phyloP scores from a whole-genome alignment of 2,797 vertebrate genomes.

The Darevskia nairensis region DNA sequence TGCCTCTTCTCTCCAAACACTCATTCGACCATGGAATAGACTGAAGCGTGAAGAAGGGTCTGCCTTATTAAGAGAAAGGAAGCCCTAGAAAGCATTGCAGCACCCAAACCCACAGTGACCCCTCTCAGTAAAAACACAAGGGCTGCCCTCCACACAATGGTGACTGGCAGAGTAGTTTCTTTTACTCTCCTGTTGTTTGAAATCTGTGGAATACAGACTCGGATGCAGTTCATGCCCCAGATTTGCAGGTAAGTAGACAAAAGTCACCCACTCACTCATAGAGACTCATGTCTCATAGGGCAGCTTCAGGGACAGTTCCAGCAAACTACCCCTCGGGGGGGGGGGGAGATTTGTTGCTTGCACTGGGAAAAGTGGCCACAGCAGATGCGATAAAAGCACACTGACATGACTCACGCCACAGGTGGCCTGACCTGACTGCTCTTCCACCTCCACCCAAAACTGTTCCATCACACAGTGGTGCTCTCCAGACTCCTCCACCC shows the following conservation, averaged over 20 bases:
- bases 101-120: not conserved
- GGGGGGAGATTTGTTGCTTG: not conserved
- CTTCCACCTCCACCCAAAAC: not conserved
- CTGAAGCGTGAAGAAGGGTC: not conserved
- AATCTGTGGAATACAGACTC: not conserved
- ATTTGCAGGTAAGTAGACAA: not conserved
- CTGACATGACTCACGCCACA: not conserved
- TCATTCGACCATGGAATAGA: slow-evolving; percentile 29
- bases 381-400: not conserved
- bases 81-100: not conserved
- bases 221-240: not conserved
- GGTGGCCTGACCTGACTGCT: not conserved
- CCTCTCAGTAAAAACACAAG: not conserved
- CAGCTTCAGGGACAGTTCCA: not conserved
- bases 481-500: not conserved
- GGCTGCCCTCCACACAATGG: not conserved
- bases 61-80: slow-evolving; percentile 29
- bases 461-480: not conserved
- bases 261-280: not conserved
- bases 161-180: not conserved
- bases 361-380: not conserved
- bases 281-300: not conserved
- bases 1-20: slow-evolving; percentile 27
- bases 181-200: not conserved
- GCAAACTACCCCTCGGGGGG: not conserved